Evolutionary conservation across 2,113 vertebrate genomes (phyloP).

Genomic region (Actinemys pallida): DNA sequence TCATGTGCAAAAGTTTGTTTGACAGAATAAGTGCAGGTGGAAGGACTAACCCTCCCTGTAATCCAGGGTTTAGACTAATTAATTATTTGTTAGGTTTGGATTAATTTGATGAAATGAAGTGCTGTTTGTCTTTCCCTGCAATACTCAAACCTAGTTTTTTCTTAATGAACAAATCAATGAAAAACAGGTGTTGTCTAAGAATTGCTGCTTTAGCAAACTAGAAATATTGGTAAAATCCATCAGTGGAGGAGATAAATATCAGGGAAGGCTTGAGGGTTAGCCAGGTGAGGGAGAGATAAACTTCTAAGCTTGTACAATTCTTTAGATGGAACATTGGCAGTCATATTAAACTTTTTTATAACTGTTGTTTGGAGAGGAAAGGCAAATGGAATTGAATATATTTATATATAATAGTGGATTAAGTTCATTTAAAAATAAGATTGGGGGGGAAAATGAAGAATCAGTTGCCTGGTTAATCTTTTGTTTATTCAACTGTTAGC

Average conservation of each 20-base stretch:
- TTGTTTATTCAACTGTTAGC: not conserved
- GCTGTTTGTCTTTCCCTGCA: not conserved
- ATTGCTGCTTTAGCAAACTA: not conserved
- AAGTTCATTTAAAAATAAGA: not conserved
- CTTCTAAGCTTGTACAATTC: not conserved
- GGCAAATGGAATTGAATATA: not conserved
- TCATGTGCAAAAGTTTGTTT: not conserved
- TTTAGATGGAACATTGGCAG: not conserved
- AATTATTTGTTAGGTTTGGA: not conserved
- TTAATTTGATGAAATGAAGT: constrained; percentile 8
- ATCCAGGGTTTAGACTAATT: not conserved
- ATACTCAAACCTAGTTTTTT: not conserved
- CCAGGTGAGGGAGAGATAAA: not conserved
- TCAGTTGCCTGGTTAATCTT: not conserved
- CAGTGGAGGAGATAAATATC: not conserved
- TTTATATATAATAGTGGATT: not conserved
- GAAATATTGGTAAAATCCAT: not conserved
- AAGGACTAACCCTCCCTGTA: not conserved
- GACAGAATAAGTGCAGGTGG: not conserved
- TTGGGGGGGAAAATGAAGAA: not conserved
- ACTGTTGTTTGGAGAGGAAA: not conserved
- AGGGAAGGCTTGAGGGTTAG: not conserved
- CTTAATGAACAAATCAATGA: not conserved
- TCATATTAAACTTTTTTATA: not conserved
- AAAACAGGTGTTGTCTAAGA: not conserved